Conservation (phyloP, 2,113 vertebrate genomes). For the Empidonax alnorum region DNA sequence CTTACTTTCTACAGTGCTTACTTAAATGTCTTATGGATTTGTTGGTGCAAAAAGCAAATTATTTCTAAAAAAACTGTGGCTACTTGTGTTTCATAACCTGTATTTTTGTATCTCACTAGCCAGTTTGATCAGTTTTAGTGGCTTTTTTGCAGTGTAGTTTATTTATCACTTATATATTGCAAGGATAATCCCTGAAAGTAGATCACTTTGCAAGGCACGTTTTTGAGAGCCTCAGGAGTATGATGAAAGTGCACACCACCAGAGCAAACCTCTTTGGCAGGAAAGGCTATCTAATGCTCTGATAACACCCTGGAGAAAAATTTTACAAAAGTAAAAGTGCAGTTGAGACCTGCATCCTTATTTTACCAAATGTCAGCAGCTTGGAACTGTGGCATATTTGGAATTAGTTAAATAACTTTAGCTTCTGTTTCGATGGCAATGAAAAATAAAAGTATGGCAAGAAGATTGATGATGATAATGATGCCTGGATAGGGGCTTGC, state of each 20-base stretch:
- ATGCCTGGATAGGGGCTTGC: background rate
- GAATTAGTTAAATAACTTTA: background rate
- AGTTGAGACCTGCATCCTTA: background rate
- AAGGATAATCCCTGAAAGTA: background rate
- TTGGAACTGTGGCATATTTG: background rate
- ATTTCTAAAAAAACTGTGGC: background rate
- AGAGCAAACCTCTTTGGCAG: background rate
- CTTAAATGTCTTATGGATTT: background rate
- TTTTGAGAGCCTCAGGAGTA: background rate
- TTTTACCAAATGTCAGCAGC: background rate
- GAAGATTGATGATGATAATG: background rate
- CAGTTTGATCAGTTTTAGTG: background rate
- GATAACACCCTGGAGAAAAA: background rate
- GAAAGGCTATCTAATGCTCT: background rate
- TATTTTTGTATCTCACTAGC: background rate
- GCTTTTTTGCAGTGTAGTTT: background rate
- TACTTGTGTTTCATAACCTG: background rate
- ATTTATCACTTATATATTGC: background rate
- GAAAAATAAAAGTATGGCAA: background rate
- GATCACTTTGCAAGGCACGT: background rate
- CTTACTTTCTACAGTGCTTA: background rate
- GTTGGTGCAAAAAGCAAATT: background rate
- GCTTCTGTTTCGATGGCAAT: background rate
- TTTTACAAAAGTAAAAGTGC: background rate
- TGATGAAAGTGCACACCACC: background rate